These are phyloP conservation scores for Pteromalus puparum DNA, from an alignment of 1,140 invertebrate genomes.

Conservation along the genomic window DNA sequence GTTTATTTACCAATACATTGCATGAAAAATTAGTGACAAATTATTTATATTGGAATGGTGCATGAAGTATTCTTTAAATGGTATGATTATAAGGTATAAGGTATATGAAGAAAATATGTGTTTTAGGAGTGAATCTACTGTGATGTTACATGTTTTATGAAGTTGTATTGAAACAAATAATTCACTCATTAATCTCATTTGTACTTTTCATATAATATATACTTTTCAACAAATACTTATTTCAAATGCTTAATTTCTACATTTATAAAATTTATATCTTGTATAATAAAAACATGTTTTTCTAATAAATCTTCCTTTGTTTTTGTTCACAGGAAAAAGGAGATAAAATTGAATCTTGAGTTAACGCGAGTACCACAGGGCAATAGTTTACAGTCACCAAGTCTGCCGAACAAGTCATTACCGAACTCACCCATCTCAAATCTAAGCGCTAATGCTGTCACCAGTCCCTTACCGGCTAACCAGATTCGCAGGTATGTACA, in stretches of 20 bases:
- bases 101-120: background rate
- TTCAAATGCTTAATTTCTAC: background rate
- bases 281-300: background rate
- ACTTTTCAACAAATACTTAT: no score
- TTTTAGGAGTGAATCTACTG: background rate
- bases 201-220: background rate
- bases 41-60: background rate
- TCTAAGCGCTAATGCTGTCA: constrained; percentile 69
- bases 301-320: constrained; percentile 50
- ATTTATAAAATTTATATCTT: background rate
- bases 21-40: background rate
- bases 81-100: background rate
- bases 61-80: background rate
- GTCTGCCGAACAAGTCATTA: constrained; percentile 67
- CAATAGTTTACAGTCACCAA: constrained; percentile 70
- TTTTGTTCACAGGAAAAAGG: constrained; percentile 68
- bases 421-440: constrained; percentile 69
- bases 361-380: constrained; percentile 70
- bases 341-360: constrained; percentile 72
- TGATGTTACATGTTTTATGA: background rate
- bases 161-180: background rate
- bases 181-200: no score
- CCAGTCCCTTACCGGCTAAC: constrained; percentile 75
- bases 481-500: constrained; percentile 78
- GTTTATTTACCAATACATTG: background rate